Conservation (phyloP, 2,888 invertebrate genomes). For the Molanna angustata region DNA sequence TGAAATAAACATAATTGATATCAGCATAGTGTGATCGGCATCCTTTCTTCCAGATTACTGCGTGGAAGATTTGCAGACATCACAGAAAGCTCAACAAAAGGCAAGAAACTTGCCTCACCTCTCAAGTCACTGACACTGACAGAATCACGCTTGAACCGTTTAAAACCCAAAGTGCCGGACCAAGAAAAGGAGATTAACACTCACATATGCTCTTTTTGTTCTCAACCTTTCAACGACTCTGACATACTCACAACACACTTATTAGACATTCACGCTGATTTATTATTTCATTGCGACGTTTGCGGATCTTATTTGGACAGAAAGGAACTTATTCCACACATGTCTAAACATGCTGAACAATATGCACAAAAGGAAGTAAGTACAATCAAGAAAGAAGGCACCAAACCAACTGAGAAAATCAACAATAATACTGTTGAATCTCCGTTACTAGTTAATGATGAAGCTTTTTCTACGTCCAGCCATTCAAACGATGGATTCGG, state of each 20-base stretch:
- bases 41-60: conserved; percentile 32
- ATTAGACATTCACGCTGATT: conserved; percentile 39
- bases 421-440: conserved; percentile 4
- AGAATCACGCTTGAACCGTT: background rate
- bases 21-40: conserved; percentile 29
- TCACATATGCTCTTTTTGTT: conserved; percentile 38
- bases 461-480: conserved; percentile 32
- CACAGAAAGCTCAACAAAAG: conserved; percentile 17
- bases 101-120: conserved; percentile 21
- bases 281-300: conserved; percentile 46
- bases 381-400: no score
- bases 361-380: no score
- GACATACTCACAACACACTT: conserved; percentile 39
- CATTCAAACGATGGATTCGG: conserved; percentile 40
- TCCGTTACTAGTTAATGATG: background rate
- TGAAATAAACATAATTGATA: no score
- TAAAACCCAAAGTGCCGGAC: background rate
- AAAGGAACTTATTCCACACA: conserved; percentile 42
- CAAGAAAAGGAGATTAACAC: conserved; percentile 1
- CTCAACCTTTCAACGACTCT: conserved; percentile 22
- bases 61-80: conserved; percentile 23
- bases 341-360: conserved; percentile 43
- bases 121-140: background rate
- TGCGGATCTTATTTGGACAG: conserved; percentile 43
- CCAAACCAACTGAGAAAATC: background rate